Conservation (phyloP, 2,888 invertebrate genomes). For the Epinotia bilunana region DNA sequence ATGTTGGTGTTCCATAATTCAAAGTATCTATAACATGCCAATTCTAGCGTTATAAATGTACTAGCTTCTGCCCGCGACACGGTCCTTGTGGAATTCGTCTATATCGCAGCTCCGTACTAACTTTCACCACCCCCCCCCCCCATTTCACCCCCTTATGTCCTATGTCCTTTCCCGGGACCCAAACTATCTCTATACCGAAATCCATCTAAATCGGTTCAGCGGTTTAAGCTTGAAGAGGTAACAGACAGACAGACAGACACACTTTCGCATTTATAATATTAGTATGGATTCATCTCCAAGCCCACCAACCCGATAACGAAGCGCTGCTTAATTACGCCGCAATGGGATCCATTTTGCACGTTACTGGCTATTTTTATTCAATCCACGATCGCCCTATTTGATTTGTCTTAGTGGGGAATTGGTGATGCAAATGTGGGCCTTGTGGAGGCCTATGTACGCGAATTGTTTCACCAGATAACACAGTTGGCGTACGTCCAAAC, state of each 20-base stretch:
- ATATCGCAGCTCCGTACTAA: too few relatives aligned
- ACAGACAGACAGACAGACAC: too few relatives aligned
- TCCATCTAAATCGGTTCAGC: too few relatives aligned
- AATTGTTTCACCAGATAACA: slow-evolving; percentile 64
- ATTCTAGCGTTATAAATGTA: neutral
- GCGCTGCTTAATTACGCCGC: slow-evolving; percentile 26
- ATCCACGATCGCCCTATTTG: slow-evolving; percentile 47
- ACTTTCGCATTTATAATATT: too few relatives aligned
- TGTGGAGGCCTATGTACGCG: slow-evolving; percentile 55
- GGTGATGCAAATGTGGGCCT: slow-evolving; percentile 61
- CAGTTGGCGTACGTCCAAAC: slow-evolving; percentile 68
- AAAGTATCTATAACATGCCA: neutral
- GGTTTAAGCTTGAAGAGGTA: too few relatives aligned
- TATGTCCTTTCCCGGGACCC: too few relatives aligned
- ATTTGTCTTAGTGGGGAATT: slow-evolving; percentile 49
- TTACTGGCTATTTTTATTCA: slow-evolving; percentile 37
- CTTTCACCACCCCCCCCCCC: too few relatives aligned
- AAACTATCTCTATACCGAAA: too few relatives aligned
- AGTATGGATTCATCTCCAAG: slow-evolving; percentile 5
- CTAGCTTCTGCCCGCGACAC: too few relatives aligned
- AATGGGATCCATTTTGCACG: slow-evolving; percentile 20
- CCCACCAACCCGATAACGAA: slow-evolving; percentile 11
- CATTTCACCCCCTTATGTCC: too few relatives aligned
- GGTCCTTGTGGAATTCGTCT: too few relatives aligned
- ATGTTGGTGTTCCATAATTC: neutral